phyloP scores from a whole-genome alignment of 2,888 invertebrate species.

The Pomacea canaliculata region DNA sequence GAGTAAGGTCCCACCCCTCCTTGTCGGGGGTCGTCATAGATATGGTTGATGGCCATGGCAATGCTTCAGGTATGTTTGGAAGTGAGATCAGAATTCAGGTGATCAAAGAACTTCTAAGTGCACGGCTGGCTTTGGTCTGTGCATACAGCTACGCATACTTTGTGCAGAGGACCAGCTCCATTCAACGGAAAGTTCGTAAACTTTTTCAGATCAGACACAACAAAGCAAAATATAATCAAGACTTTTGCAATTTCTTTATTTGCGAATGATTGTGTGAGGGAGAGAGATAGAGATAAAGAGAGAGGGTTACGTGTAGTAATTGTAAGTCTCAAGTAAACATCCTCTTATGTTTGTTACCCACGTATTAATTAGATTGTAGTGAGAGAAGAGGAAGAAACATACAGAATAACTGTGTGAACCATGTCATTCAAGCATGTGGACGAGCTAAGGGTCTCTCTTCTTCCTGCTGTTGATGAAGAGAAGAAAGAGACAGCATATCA shows the following conservation, averaged over 20 bases:
- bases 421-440: not conserved
- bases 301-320: not conserved
- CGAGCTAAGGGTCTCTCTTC: not conserved
- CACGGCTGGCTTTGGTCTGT: not conserved
- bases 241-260: not conserved
- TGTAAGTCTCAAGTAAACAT: too few relatives aligned
- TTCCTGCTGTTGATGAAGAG: not conserved
- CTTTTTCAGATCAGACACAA: too few relatives aligned
- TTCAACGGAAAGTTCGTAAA: too few relatives aligned
- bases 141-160: too few relatives aligned
- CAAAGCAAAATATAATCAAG: too few relatives aligned
- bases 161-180: too few relatives aligned
- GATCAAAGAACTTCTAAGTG: not conserved
- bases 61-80: not conserved
- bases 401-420: not conserved
- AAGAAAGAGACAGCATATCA: not conserved
- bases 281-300: not conserved
- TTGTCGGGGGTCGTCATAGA: too few relatives aligned
- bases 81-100: not conserved
- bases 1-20: too few relatives aligned
- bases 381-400: not conserved
- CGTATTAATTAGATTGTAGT: not conserved
- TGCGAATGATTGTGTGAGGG: not conserved
- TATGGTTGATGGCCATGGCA: too few relatives aligned
- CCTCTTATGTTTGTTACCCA: too few relatives aligned